Conservation (phyloP, 1,140 invertebrate genomes). For the Druon quercuslanigerum region DNA sequence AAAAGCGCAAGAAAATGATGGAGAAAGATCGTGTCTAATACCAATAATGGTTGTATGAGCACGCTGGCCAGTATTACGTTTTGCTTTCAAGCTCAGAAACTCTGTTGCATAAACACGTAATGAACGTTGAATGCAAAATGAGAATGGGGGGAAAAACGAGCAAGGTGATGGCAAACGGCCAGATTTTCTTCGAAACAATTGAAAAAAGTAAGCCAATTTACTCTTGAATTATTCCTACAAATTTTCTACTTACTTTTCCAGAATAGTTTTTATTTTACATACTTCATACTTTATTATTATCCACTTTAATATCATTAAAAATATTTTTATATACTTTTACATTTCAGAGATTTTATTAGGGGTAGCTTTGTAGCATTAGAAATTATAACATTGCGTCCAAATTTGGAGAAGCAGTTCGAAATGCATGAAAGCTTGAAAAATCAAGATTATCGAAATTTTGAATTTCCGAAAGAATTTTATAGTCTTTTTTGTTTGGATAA, state of each 20-base stretch:
- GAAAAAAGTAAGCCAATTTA: not conserved
- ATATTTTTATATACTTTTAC: too few species aligned
- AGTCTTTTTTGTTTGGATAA: too few species aligned
- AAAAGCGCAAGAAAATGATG: not conserved
- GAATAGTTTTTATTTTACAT: not conserved
- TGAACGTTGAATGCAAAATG: conserved; percentile 20
- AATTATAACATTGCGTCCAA: too few species aligned
- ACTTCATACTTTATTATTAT: not conserved
- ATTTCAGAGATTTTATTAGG: too few species aligned
- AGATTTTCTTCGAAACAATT: conserved; percentile 20
- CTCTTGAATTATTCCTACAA: conserved; percentile 11
- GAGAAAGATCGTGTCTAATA: conserved; percentile 14
- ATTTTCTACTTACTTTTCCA: conserved; percentile 7
- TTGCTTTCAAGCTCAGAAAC: conserved; percentile 1
- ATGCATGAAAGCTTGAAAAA: too few species aligned
- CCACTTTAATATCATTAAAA: too few species aligned
- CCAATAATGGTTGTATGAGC: conserved; percentile 27
- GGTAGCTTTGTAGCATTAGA: too few species aligned
- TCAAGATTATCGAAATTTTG: too few species aligned
- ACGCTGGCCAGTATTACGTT: not conserved
- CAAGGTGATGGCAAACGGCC: not conserved
- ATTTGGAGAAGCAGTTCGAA: too few species aligned
- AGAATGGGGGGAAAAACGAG: not conserved
- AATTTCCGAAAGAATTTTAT: too few species aligned
- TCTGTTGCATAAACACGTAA: conserved; percentile 8